Conservation (phyloP, 2,888 invertebrate species). For the Calephelis perditalis region DNA sequence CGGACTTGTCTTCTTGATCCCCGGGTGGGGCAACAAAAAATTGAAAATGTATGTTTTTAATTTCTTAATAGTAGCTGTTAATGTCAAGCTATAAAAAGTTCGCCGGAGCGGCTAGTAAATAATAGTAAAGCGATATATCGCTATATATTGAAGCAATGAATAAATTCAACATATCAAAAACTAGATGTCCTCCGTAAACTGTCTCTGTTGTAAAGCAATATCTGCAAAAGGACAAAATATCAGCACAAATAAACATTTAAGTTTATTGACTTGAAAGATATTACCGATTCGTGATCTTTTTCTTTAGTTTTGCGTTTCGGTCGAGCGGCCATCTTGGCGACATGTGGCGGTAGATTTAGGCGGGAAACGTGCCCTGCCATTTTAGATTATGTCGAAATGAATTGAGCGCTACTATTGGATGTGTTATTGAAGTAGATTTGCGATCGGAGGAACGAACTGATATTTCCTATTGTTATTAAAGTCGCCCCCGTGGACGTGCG, state of each 20-base stretch:
- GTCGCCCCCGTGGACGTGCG: slow-evolving; percentile 64
- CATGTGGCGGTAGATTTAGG: slow-evolving; percentile 77
- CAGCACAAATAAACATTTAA: slow-evolving; percentile 78
- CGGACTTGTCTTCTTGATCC: no score
- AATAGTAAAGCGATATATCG: not conserved
- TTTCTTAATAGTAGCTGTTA: no score
- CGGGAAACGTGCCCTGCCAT: slow-evolving; percentile 75
- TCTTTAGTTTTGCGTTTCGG: slow-evolving; percentile 71
- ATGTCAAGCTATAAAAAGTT: no score
- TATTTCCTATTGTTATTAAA: slow-evolving; percentile 78
- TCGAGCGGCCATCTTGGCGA: slow-evolving; percentile 77
- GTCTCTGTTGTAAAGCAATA: slow-evolving; percentile 68
- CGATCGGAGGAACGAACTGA: slow-evolving; percentile 78
- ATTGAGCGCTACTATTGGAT: slow-evolving; percentile 76
- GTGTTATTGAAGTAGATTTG: slow-evolving; percentile 79
- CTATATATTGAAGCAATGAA: not conserved
- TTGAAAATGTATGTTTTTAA: no score
- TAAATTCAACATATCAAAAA: not conserved
- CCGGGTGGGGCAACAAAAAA: no score
- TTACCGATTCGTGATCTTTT: slow-evolving; percentile 78
- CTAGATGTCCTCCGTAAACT: slow-evolving; percentile 20
- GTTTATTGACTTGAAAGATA: slow-evolving; percentile 78
- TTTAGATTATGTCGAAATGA: slow-evolving; percentile 78
- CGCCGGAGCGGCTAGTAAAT: no score
- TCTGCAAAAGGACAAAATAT: slow-evolving; percentile 75